phyloP scores from a whole-genome alignment of 2,888 invertebrate genomes.

The Megamerina dolium region DNA sequence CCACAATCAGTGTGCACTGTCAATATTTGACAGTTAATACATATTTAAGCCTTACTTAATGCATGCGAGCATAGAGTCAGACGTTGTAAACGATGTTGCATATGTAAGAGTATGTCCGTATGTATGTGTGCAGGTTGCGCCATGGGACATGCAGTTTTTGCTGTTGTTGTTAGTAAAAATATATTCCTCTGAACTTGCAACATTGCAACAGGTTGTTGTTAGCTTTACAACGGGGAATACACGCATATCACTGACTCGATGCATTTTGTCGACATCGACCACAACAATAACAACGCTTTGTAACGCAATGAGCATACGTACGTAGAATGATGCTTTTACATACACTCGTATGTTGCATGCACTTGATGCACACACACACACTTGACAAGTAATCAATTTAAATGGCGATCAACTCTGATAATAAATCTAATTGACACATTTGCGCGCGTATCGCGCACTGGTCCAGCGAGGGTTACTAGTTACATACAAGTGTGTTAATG shows the following conservation, averaged over 20 bases:
- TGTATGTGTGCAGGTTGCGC: too few species aligned
- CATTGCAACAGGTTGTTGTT: too few species aligned
- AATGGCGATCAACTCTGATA: conserved; percentile 41
- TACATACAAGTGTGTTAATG: too few species aligned
- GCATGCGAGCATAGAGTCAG: too few species aligned
- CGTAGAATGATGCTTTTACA: too few species aligned
- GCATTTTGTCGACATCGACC: background rate
- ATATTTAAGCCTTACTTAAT: conserved; percentile 33
- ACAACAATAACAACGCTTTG: background rate
- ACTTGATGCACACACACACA: too few species aligned
- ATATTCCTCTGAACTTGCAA: too few species aligned
- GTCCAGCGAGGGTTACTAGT: too few species aligned
- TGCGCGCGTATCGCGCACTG: conserved; percentile 24
- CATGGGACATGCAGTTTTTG: too few species aligned
- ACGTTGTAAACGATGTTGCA: too few species aligned
- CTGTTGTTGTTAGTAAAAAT: conserved; percentile 2
- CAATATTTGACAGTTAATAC: conserved; percentile 31
- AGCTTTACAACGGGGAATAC: conserved; percentile 23
- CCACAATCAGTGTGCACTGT: conserved; percentile 31
- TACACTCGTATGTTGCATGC: too few species aligned
- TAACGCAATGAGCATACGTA: background rate
- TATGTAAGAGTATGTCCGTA: too few species aligned
- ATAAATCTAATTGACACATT: conserved; percentile 50
- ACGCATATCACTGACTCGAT: background rate
- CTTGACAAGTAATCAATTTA: conserved; percentile 30